Conservation (phyloP, 2,797 vertebrate genomes). For the Limnodromus scolopaceus region DNA sequence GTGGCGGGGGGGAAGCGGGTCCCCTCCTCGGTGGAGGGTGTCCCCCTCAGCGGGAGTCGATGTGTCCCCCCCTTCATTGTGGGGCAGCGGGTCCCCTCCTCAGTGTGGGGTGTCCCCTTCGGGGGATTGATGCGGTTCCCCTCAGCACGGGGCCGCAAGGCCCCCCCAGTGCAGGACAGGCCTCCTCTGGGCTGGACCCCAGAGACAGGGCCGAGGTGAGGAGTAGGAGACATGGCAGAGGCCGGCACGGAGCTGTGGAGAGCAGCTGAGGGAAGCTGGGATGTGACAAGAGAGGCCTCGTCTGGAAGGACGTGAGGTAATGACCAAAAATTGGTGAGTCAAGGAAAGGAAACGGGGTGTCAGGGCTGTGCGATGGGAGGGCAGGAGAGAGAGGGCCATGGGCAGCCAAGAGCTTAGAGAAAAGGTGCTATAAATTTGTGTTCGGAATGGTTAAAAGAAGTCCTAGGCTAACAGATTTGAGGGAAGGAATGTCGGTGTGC, state of each 20-base stretch:
- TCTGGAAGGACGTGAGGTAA: neutral
- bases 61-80: no score
- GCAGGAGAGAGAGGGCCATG: neutral
- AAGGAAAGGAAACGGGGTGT: neutral
- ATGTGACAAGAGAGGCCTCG: fast-evolving
- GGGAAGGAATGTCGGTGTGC: fast-evolving
- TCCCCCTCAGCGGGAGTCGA: neutral
- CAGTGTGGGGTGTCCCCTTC: neutral
- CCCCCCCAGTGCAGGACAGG: neutral
- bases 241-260: neutral
- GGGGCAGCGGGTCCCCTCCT: fast-evolving
- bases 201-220: neutral
- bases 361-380: no score
- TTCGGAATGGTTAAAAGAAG: neutral
- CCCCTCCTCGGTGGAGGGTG: no score
- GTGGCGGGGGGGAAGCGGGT: fast-evolving
- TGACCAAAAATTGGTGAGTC: fast-evolving
- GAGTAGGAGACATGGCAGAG: fast-evolving
- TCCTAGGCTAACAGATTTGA: neutral
- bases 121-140: neutral
- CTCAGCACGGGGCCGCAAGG: fast-evolving
- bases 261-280: no score
- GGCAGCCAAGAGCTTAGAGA: neutral
- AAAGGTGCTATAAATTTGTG: neutral
- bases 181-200: neutral